Percentiles rank a stretch among this genome's conserved stretches.
Evolutionary conservation across 2,888 invertebrate genomes (phyloP).

Genomic region (Kryphioiulus occultus): DNA sequence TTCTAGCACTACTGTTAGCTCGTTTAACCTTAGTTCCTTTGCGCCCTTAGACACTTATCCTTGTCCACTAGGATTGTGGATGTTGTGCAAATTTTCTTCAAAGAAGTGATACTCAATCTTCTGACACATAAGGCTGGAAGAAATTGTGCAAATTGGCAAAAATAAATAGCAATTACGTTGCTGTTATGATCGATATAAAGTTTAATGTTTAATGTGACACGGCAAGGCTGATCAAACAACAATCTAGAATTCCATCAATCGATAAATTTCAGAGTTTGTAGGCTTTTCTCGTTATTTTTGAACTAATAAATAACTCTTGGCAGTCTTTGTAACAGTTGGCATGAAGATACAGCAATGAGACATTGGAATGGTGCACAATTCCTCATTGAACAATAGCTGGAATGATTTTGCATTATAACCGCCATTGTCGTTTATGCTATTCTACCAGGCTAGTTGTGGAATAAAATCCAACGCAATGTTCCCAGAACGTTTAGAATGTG

Average conservation of each 20-base stretch:
- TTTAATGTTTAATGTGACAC: no score
- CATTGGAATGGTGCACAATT: no score
- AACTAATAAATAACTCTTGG: not conserved
- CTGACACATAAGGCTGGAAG: not conserved
- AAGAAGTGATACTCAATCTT: not conserved
- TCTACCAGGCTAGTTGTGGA: no score
- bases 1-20: not conserved
- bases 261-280: not conserved
- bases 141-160: not conserved
- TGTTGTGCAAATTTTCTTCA: not conserved
- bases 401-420: no score
- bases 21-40: not conserved
- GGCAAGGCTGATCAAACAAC: no score
- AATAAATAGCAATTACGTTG: no score
- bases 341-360: no score
- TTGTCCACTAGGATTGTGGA: not conserved
- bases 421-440: no score
- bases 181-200: no score
- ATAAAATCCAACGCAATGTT: no score
- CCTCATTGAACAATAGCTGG: no score
- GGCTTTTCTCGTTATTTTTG: not conserved
- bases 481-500: no score
- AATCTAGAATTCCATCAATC: not conserved
- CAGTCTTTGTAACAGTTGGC: not conserved
- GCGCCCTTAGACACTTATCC: not conserved